phyloP scores from a whole-genome alignment of 2,888 invertebrate genomes.

The Aphodius sticticus region DNA sequence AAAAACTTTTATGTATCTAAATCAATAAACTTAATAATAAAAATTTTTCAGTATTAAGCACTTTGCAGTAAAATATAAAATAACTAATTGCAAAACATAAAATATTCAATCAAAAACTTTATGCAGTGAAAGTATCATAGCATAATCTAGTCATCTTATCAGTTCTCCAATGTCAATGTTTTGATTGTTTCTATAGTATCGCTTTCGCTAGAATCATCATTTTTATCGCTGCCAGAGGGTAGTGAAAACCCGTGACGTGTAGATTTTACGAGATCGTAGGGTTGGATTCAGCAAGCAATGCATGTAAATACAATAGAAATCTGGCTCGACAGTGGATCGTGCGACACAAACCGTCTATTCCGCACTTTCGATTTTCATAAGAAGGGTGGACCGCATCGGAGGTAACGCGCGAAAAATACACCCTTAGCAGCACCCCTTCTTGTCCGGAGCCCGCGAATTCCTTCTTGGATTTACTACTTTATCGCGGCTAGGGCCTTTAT shows the following conservation, averaged over 20 bases:
- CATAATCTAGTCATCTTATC: no score
- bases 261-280: background rate
- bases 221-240: background rate
- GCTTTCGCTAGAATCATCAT: background rate
- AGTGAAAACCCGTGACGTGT: background rate
- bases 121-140: no score
- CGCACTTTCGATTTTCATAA: background rate
- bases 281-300: background rate
- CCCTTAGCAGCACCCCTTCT: background rate
- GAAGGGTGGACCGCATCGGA: background rate
- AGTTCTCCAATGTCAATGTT: no score
- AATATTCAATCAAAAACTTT: no score
- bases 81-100: no score
- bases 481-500: background rate
- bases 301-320: background rate
- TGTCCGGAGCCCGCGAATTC: background rate
- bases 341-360: background rate
- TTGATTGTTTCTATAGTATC: background rate
- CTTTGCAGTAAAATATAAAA: no score
- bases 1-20: no score
- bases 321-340: background rate
- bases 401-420: background rate
- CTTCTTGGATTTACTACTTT: background rate
- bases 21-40: no score
- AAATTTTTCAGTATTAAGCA: no score